phyloP scores from a whole-genome alignment of 2,888 invertebrate species.

The Agelastica alni region DNA sequence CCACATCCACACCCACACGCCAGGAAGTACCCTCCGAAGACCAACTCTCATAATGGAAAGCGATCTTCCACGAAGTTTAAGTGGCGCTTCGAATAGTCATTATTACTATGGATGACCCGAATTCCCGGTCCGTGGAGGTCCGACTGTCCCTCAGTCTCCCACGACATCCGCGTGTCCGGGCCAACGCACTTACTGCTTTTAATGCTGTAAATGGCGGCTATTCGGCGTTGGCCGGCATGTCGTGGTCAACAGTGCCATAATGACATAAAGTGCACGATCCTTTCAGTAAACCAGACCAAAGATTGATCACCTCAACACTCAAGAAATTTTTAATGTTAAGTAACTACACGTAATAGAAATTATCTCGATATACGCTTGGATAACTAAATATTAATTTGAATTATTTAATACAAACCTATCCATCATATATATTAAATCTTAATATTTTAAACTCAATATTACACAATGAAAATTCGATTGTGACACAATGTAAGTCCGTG shows the following conservation, averaged over 20 bases:
- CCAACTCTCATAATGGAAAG: constrained; percentile 57
- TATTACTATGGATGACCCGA: constrained; percentile 78
- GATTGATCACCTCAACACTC: constrained; percentile 44
- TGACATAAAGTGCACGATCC: constrained; percentile 24
- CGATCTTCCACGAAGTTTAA: constrained; percentile 66
- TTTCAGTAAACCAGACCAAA: constrained; percentile 48
- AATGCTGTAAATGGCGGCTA: constrained; percentile 38
- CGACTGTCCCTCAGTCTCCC: constrained; percentile 43
- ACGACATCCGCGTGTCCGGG: constrained; percentile 52
- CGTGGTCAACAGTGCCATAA: constrained; percentile 10
- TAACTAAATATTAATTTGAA: too few species aligned
- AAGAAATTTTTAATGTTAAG: too few species aligned
- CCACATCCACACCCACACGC: constrained; percentile 50
- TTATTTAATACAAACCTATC: too few species aligned
- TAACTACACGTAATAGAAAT: too few species aligned
- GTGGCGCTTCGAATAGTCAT: constrained; percentile 67
- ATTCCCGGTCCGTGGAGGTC: constrained; percentile 49
- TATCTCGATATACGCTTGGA: too few species aligned
- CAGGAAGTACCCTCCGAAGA: constrained; percentile 54
- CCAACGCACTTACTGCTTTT: constrained; percentile 56
- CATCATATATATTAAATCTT: too few species aligned
- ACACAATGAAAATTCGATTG: too few species aligned
- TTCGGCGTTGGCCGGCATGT: neutral
- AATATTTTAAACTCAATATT: too few species aligned
- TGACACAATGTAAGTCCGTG: too few species aligned